phyloP scores from a whole-genome alignment of 2,113 vertebrate genomes.

The Atlantisia rogersi region DNA sequence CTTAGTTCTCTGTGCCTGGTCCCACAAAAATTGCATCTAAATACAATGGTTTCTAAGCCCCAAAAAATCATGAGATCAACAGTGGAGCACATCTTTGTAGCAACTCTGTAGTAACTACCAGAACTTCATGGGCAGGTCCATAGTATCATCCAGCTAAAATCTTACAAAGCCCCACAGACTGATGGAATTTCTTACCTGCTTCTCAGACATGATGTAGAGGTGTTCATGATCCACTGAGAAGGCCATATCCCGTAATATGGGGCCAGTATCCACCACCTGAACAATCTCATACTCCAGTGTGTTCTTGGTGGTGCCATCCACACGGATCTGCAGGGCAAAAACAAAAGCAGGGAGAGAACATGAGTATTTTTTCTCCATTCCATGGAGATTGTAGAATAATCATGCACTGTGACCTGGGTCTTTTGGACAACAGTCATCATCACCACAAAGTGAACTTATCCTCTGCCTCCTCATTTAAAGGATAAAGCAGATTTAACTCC shows the following conservation, averaged over 20 bases:
- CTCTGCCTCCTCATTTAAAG: background rate
- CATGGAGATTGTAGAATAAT: background rate
- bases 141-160: background rate
- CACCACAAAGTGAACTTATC: background rate
- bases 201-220: constrained; percentile 96
- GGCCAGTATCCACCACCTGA: constrained; percentile 89
- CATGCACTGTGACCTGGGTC: rapidly evolving
- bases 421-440: background rate
- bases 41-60: background rate
- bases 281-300: constrained; percentile 92
- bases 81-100: rapidly evolving
- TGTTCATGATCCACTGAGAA: constrained; percentile 92
- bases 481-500: background rate
- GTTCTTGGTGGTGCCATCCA: constrained; percentile 86
- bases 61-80: rapidly evolving
- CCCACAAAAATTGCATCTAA: background rate
- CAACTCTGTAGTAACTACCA: background rate
- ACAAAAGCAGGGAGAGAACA: background rate
- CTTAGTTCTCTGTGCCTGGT: background rate
- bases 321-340: constrained; percentile 83
- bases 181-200: constrained; percentile 82
- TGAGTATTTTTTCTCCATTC: background rate
- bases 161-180: background rate
- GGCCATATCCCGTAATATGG: constrained; percentile 92
- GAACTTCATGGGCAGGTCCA: background rate